phyloP scores from a whole-genome alignment of 1,140 invertebrate genomes.

The Drosophila seguyi region DNA sequence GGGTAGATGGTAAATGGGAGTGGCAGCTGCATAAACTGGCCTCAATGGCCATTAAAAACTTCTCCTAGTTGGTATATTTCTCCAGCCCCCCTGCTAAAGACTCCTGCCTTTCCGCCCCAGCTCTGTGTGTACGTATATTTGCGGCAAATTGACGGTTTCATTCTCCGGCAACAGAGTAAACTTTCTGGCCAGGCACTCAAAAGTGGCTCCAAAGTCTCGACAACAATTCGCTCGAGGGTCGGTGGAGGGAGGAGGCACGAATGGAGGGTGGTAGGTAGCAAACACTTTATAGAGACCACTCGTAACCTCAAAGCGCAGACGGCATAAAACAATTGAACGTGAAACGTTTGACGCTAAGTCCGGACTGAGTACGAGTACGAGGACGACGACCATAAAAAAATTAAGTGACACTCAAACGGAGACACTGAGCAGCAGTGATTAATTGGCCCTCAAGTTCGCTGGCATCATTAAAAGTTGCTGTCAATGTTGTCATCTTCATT shows the following conservation, averaged over 20 bases:
- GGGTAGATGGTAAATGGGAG: conserved; percentile 31
- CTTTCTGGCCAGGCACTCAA: conserved; percentile 61
- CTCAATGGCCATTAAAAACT: conserved; percentile 78
- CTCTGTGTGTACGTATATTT: conserved; percentile 45
- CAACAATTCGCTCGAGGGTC: conserved; percentile 53
- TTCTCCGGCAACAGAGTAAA: conserved; percentile 51
- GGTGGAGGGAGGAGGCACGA: neutral
- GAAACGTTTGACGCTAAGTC: conserved; percentile 46
- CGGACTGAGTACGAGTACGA: conserved; percentile 48
- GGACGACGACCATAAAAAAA: conserved; percentile 59
- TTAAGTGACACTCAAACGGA: conserved; percentile 72
- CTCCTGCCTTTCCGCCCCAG: neutral
- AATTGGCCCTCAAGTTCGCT: conserved; percentile 66
- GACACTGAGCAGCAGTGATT: conserved; percentile 63
- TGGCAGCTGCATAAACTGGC: conserved; percentile 78
- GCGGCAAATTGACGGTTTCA: conserved; percentile 68
- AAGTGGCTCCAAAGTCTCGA: conserved; percentile 46
- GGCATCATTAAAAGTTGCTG: conserved; percentile 78
- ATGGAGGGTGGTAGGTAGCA: neutral
- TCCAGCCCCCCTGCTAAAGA: neutral
- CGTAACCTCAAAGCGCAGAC: conserved; percentile 68
- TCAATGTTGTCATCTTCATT: conserved; percentile 79
- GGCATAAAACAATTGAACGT: conserved; percentile 82
- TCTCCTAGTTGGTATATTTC: conserved; percentile 39
- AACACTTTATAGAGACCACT: conserved; percentile 55